Base-by-base conservation (phyloP, 2,113 vertebrate genomes). In the Nettapus auritus region DNA sequence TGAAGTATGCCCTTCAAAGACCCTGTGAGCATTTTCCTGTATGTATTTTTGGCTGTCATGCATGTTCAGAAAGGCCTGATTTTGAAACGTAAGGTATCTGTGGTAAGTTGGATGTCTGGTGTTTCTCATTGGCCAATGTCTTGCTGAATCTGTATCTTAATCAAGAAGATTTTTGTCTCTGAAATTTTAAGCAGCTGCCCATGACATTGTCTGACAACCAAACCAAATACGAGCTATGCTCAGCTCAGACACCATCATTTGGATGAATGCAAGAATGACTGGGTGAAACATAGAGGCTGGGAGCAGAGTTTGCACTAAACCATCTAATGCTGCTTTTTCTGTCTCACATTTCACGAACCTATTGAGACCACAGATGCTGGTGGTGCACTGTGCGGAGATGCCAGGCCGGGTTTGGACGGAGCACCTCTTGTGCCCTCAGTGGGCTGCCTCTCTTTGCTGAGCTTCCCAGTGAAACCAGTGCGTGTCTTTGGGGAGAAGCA, bases 391-490 rank as follows among this genome's bases (percentile, higher is more conserved):
- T 46, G n/a, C 33, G 8, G 67, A 75, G 42, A 8, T 68, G 38
- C 34, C 42, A 31, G 13, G 8, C 4, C 15, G 16, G 15, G 18
- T 16, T 88, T 52, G 15, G 40, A 68, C 0, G 2, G 67, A 79
- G 10, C 26, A 29, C 28, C 21, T 55, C 46, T 2, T 0, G 8
- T 1, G 4, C 7, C 40, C 63, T 26, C 18, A 56, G 31, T 13
- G 23, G 48, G 20, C 16, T 44, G 13, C 7, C 16, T 33, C 16
- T 69, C 21, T 25, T 75, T 79, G 40, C 44, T 7, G 6, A 86
- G 29, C 22, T 63, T 63, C n/a, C 36, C 36, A 44, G 46, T 15
- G 57, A 52, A 89, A 15, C 42, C 55, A n/a, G 34, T 22, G 46
- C 11, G 46, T 48, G 46, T n/a, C 59, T 29, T 2, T 6, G 3